Evolutionary conservation across 2,888 invertebrate genomes (phyloP), one percentile per base, ranked within the genome.

Genomic region (Drosophila testacea): DNA sequence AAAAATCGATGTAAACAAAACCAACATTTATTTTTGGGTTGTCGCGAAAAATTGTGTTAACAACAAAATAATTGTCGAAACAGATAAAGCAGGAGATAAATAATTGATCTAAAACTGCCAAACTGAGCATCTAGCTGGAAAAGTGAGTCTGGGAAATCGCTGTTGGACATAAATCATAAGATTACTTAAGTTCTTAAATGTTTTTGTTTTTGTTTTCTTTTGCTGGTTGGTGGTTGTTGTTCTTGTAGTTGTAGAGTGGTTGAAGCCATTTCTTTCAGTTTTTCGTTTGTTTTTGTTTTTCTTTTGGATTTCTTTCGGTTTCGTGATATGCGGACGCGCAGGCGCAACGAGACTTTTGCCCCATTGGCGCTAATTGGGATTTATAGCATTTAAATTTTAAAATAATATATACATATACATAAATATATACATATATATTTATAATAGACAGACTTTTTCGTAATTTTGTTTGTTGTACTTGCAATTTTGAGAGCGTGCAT

Each of bases 401-500:
- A 76, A 76, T 72, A 63, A 71, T 67, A 67, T 55, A 62, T 32
- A 62, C 69, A 72, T 56, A 65, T 75, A 82, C 64, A 74, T n/a
- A 64, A 54, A 48, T 54, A 64, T 44, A 65, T 79, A 70, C 64
- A 73, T 28, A 54, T 71, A 60, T 69, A 69, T 55, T 47, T 34
- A 64, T 32, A 64, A 79, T 62, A 74, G 74, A 86, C 82, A 82
- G 82, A 82, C 82, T 86, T 83, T 68, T 86, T 52, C 73, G 73
- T 76, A 73, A 81, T 67, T 67, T 64, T 67, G 51, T 56, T 56
- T 83, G 59, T 82, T 82, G 84, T 86, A 85, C 81, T 84, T 84
- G 76, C 64, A 81, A 69, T 79, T 84, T 82, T 76, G 70, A 57
- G 85, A 81, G 84, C 81, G 76, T 84, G 82, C 79, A 60, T 82